A percentile compares a stretch with the other conserved stretches of the same genome.
Conservation (phyloP, 2,113 vertebrate species). For the Neotoma lepida region DNA sequence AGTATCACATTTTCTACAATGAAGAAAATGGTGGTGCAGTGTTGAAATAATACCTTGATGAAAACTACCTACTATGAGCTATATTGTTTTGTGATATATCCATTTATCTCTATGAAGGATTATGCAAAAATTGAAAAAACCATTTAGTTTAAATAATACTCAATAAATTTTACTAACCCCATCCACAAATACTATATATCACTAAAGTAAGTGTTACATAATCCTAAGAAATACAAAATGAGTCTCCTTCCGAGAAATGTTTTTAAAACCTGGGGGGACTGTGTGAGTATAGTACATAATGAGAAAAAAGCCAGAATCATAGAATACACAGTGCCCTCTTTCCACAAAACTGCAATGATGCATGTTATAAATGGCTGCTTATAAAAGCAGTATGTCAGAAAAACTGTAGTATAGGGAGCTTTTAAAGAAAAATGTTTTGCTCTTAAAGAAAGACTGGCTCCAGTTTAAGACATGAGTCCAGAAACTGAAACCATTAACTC, state of each 20-base stretch:
- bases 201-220: background rate
- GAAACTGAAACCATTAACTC: background rate
- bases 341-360: background rate
- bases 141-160: background rate
- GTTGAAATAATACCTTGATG: background rate
- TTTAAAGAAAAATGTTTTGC: background rate
- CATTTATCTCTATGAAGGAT: background rate
- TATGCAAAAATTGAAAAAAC: background rate
- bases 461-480: background rate
- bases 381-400: background rate
- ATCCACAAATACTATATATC: background rate
- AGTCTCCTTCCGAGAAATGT: slow-evolving; percentile 23
- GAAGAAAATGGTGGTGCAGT: background rate
- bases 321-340: background rate
- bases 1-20: background rate
- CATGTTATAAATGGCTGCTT: background rate
- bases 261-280: background rate
- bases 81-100: background rate
- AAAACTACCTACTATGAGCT: background rate
- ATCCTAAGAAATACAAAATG: background rate
- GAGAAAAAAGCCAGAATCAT: background rate
- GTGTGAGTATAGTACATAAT: background rate
- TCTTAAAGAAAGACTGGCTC: slow-evolving; percentile 13
- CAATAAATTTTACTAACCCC: background rate
- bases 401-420: background rate